Evolutionary conservation across 2,797 vertebrate genomes (phyloP).

Genomic region (Tapera naevia): DNA sequence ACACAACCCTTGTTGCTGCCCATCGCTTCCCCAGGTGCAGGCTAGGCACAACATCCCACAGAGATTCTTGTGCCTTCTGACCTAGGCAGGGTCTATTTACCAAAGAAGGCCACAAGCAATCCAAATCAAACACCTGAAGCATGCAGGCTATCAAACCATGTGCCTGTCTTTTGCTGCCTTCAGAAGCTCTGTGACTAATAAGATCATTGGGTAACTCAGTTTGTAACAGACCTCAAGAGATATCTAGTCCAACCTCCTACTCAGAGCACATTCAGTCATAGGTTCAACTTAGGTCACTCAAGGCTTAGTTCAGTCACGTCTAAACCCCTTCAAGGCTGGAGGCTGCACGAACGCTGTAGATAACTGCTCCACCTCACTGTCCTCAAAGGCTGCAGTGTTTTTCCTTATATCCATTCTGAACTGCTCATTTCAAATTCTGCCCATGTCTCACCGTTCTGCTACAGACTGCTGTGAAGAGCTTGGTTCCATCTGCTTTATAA

Average conservation of each 20-base stretch:
- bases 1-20: neutral
- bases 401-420: neutral
- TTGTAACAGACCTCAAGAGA: neutral
- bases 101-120: rapidly evolving
- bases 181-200: neutral
- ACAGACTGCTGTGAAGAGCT: neutral
- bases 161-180: neutral
- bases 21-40: rapidly evolving
- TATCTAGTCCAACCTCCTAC: neutral
- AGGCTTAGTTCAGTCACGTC: neutral
- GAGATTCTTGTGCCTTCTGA: rapidly evolving
- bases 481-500: neutral
- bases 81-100: neutral
- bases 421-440: neutral
- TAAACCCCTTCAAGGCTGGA: neutral
- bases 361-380: neutral
- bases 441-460: neutral
- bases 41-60: too few species aligned
- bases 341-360: too few species aligned
- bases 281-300: neutral
- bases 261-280: neutral
- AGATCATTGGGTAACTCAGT: neutral
- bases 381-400: rapidly evolving
- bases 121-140: neutral
- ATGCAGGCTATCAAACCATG: neutral